Base-by-base conservation (phyloP, 2,888 invertebrate species). In the Vanessa cardui region DNA sequence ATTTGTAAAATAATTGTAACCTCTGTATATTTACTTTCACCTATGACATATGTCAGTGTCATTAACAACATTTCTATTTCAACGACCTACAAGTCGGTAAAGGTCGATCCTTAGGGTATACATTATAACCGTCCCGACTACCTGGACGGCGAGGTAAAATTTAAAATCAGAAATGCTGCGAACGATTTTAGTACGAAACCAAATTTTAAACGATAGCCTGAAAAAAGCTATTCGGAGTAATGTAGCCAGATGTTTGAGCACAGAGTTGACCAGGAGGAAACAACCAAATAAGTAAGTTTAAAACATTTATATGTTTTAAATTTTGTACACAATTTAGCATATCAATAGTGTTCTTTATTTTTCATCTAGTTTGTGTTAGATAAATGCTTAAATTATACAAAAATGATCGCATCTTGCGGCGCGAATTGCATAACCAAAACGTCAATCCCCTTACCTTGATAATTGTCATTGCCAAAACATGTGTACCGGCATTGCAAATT, bases 171-270 rank as follows among this genome's bases (percentile, higher is more conserved):
- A 92, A 87, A 96, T 96, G 96, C 93, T 96, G 89, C 95, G 96
- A 93, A 95, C 95, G 87, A 94, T 96, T 80, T 89, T 94, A 82
- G 89, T 94, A 87, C 95, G 96, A 92, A 95, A 95, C 86, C 95
- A 95, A 85, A 87, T 95, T 78, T 85, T 96, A 78, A 95, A 94
- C 80, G 93, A 94, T 82, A 89, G 94, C 80, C 84, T 95, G 60
- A 94, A 94, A 85, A 94, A 94, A 90, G 90, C 93, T 78, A 83
- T 94, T 73, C 90, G 94, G 80, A 87, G 87, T 73, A 95, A 94
- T 85, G 84, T 93, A 77, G 86, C 94, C 72, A 94, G 95, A 89
- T 94, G 94, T 86, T 76, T 94, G 75, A 93, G 93, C 76, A 93
- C 94, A 74, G 94, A 95, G 87, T 93, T 94, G 83, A 84, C 92